Evolutionary conservation across 2,888 invertebrate genomes (phyloP).

Genomic region (Dascillus cervinus): DNA sequence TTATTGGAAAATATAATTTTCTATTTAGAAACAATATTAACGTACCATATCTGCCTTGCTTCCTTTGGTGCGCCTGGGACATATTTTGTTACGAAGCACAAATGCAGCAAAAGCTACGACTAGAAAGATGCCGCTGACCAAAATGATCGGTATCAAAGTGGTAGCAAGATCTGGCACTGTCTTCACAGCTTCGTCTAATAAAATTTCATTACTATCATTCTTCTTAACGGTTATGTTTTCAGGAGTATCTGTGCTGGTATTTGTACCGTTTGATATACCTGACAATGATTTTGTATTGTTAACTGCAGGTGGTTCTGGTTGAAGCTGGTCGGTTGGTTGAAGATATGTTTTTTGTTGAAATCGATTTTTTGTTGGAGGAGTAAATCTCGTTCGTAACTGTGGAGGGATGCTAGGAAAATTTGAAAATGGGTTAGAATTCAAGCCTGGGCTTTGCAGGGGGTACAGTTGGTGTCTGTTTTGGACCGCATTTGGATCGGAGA

Average conservation of each 20-base stretch:
- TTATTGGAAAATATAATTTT: too few relatives aligned
- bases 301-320: background rate
- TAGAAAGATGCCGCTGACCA: conserved; percentile 61
- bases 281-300: background rate
- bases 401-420: conserved; percentile 26
- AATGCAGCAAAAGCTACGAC: conserved; percentile 60
- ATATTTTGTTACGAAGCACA: conserved; percentile 65
- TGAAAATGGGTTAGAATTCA: conserved; percentile 21
- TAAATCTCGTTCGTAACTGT: conserved; percentile 3
- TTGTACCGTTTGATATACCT: background rate
- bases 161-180: conserved; percentile 50
- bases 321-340: background rate
- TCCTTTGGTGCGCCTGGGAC: conserved; percentile 54
- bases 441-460: conserved; percentile 22
- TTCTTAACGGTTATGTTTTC: background rate
- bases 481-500: conserved; percentile 30
- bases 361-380: background rate
- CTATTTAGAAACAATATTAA: too few relatives aligned
- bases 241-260: background rate
- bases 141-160: conserved; percentile 63
- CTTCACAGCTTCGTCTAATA: conserved; percentile 38
- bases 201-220: conserved; percentile 4
- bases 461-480: conserved; percentile 26
- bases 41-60: conserved; percentile 70
- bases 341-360: background rate